phyloP scores from a whole-genome alignment of 2,888 invertebrate species.

The Melieria crassipennis region DNA sequence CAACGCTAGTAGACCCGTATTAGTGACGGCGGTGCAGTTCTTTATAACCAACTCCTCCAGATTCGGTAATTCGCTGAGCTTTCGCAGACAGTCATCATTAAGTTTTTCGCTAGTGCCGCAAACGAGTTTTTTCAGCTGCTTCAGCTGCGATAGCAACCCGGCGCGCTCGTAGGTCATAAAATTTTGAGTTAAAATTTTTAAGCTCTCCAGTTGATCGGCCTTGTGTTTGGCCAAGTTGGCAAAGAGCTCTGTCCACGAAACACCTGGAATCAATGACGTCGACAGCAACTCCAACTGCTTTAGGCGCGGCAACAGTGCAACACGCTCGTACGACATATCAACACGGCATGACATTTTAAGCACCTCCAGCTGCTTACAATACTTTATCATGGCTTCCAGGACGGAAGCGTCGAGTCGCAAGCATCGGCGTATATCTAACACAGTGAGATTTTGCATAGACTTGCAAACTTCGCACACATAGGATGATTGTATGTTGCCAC shows the following conservation, averaged over 20 bases:
- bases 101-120: slow-evolving; percentile 24
- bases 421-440: slow-evolving; percentile 30
- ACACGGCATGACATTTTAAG: slow-evolving; percentile 28
- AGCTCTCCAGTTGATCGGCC: slow-evolving; percentile 28
- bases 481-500: slow-evolving; percentile 27
- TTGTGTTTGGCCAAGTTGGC: slow-evolving; percentile 24
- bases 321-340: slow-evolving; percentile 20
- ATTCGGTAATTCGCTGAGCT: slow-evolving; percentile 28
- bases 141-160: slow-evolving; percentile 15
- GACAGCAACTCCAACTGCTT: slow-evolving; percentile 29
- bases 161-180: slow-evolving; percentile 18
- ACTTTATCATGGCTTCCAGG: slow-evolving; percentile 7
- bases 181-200: slow-evolving; percentile 32
- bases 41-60: slow-evolving; percentile 32
- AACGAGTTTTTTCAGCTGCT: slow-evolving; percentile 23
- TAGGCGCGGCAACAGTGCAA: slow-evolving; percentile 30
- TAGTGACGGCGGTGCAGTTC: slow-evolving; percentile 27
- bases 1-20: slow-evolving; percentile 24
- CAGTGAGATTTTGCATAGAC: slow-evolving; percentile 15
- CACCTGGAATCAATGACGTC: neutral
- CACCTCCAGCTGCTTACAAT: slow-evolving; percentile 27
- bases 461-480: slow-evolving; percentile 23
- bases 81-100: slow-evolving; percentile 25
- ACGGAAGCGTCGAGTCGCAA: slow-evolving; percentile 15
- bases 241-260: slow-evolving; percentile 12